Conservation (phyloP, 2,113 vertebrate species). For the Zosterops lateralis region DNA sequence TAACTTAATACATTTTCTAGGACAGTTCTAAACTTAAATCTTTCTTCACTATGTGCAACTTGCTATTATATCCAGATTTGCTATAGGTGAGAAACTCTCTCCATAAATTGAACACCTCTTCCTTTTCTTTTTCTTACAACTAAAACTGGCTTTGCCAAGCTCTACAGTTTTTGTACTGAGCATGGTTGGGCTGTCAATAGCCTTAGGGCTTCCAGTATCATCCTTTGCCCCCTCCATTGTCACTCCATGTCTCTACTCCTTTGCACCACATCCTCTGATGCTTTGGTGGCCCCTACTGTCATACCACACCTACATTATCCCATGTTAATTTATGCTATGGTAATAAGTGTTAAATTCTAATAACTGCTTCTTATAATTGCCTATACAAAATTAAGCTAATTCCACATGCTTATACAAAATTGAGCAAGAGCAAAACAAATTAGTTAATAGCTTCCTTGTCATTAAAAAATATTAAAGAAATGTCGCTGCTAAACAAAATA, state of each 20-base stretch:
- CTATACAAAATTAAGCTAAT: not conserved
- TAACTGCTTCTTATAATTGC: not conserved
- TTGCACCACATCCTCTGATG: not conserved
- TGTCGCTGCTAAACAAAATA: not conserved
- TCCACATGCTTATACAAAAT: not conserved
- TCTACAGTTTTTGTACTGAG: not conserved
- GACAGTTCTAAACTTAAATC: not conserved
- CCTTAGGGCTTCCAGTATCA: not conserved
- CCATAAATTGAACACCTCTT: not conserved
- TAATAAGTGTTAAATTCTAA: not conserved
- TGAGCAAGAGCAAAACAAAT: not conserved
- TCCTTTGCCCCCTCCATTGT: not conserved
- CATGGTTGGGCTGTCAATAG: not conserved
- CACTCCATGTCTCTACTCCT: not conserved
- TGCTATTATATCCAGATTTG: not conserved
- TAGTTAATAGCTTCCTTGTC: not conserved
- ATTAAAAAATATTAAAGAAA: not conserved
- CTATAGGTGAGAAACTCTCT: not conserved
- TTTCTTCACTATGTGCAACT: not conserved
- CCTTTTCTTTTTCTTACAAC: not conserved
- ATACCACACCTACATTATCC: not conserved
- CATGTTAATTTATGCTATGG: not conserved
- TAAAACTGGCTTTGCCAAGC: not conserved
- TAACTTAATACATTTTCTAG: not conserved
- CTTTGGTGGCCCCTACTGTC: not conserved